Base-by-base conservation (phyloP, 1,140 invertebrate species). In the Eurosta solidaginis region DNA sequence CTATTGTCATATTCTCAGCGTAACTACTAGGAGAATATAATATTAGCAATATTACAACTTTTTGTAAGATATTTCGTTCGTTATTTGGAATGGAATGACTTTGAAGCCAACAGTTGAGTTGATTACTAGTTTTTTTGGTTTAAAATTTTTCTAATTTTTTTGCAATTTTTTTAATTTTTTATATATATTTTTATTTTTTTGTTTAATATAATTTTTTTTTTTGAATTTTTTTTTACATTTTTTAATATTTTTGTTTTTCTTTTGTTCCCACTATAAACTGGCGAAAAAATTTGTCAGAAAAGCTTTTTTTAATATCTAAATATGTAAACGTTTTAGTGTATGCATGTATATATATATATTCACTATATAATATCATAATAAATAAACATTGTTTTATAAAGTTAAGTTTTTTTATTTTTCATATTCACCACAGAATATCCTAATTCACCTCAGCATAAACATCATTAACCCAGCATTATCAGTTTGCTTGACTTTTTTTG, bases 281-380 rank as follows among this genome's bases (percentile, higher is more conserved):
- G 59, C 59, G 33, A 68, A 40, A 68, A n/a, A 68, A 68, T 68
- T 59, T 68, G 59, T 68, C 59, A 68, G 29, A 68, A 68, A 68
- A 68, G 59, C 59, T 68, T 68, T n/a, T n/a, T n/a, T 68, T 9
- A 40, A 40, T 68, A 68, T 68, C 59, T 68, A 68, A 68, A 68
- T 36, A n/a, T 68, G 59, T 68, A 68, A 52, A n/a, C n/a, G 45
- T 14, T 47, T 47, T 12, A 12, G n/a, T 47, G 4, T n/a, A 47
- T 14, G 3, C 9, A 5, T 68, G n/a, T 40, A 40, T 68, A n/a
- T 36, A 42, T 36, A n/a, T 68, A 42, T 68, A 68, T 47, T 9
- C n/a, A 17, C 4, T 59, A 59, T 59, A 14, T 17, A 12, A 33
- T 68, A 68, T 36, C 29, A 59, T 68, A 68, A 40, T 42, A 25